A percentile compares a stretch with the other conserved stretches of the same genome.
Conservation (phyloP, 2,113 vertebrate genomes). For the Vulpes lagopus region DNA sequence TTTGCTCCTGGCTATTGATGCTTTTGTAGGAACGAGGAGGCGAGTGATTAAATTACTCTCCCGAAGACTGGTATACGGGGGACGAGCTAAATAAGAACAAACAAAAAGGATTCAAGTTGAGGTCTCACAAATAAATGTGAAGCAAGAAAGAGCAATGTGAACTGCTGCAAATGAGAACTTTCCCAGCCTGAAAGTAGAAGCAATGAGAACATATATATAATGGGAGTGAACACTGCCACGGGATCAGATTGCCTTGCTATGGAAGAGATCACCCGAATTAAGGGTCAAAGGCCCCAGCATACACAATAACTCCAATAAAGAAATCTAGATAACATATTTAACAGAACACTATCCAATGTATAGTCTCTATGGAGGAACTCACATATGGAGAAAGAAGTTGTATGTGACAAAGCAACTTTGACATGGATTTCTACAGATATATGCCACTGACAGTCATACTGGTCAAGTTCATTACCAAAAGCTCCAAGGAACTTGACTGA, state of each 20-base stretch:
- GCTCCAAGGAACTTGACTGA: not conserved
- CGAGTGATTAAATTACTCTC: constrained; percentile 94
- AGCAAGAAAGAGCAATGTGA: constrained; percentile 67
- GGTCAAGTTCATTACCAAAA: constrained; percentile 40
- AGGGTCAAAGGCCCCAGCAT: not conserved
- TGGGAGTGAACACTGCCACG: constrained; percentile 53
- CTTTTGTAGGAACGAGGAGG: constrained; percentile 94
- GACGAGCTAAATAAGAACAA: constrained; percentile 91
- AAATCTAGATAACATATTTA: not conserved
- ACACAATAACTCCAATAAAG: not conserved
- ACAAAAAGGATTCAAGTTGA: constrained; percentile 85
- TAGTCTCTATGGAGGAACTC: not conserved
- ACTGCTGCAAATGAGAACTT: not conserved
- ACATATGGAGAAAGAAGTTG: not conserved
- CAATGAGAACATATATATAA: constrained; percentile 47
- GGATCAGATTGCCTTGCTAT: constrained; percentile 6
- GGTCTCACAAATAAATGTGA: constrained; percentile 71
- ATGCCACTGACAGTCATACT: not conserved
- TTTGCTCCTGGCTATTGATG: constrained; percentile 96
- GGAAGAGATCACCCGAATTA: not conserved
- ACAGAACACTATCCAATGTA: not conserved
- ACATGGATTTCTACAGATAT: not conserved
- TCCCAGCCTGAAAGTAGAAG: constrained; percentile 44
- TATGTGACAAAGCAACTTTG: not conserved
- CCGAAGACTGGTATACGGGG: constrained; percentile 88